Evolutionary conservation across 2,888 invertebrate species (phyloP), one percentile per base, ranked within the genome.

Genomic region (Caenorhabditis sp.): DNA sequence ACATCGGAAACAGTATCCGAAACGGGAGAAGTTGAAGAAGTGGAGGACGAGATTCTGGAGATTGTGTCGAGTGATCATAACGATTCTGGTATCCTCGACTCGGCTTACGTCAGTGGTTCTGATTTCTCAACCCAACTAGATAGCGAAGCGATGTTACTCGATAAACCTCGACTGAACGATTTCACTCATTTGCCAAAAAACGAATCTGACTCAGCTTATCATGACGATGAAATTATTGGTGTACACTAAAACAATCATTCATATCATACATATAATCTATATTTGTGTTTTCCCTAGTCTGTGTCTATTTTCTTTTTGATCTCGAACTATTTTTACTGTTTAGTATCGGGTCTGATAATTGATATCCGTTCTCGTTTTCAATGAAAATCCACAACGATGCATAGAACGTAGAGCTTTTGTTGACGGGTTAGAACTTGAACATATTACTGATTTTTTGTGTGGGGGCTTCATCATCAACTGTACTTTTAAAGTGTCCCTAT

Each of bases 101-200:
- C 72, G 3, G 72, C 72, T 8, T 68, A 67, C n/a, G 62, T 67
- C 36, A 67, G 72, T 59, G 72, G 72, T 26, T 67, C 67, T 1
- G 67, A 72, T 25, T 72, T 72, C 31, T 67, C 72, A 8, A 26
- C 71, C 31, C 62, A 67, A 25, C 23, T 66, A n/a, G 57, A 43
- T 14, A 53, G 23, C 25, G 53, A 53, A 21, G 53, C 31, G 10
- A 31, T 53, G 8, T n/a, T 71, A 20, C 38, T 71, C 12, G 71
- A 71, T 36, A 71, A 71, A 58, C 67, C 63, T 25, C 71, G 71
- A 36, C 20, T 67, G 61, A 43, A n/a, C 12, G n/a, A 43, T 2
- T 43, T 12, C 43, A 43, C 17, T 3, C 14, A 7, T 43, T 14
- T 43, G 5, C 21, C 58, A 59, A 27, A 60, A 3, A 61, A 67